These are phyloP conservation scores for Atta texana DNA, from an alignment of 1,140 invertebrate genomes.

Conservation along the genomic window DNA sequence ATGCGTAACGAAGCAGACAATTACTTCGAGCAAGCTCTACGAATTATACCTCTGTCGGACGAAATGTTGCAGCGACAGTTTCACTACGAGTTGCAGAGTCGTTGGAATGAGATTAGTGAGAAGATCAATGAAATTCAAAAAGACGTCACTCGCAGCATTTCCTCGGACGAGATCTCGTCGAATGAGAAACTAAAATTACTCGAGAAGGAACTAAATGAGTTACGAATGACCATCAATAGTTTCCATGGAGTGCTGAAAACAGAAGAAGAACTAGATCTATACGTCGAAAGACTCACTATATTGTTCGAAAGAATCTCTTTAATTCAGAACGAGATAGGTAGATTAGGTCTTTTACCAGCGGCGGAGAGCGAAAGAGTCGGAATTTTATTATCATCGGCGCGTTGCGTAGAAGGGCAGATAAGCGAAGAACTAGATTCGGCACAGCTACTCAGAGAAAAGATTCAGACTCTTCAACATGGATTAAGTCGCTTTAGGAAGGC, in stretches of 20 bases:
- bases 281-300: conserved; percentile 92
- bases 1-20: conserved; percentile 90
- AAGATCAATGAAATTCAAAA: conserved; percentile 89
- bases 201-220: conserved; percentile 91
- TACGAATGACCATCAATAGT: conserved; percentile 89
- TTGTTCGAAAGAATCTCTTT: conserved; percentile 90
- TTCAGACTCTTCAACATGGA: conserved; percentile 90
- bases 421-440: conserved; percentile 92
- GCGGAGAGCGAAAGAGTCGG: conserved; percentile 92
- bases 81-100: conserved; percentile 91
- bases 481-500: conserved; percentile 89
- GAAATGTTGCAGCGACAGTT: conserved; percentile 93
- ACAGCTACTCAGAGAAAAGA: conserved; percentile 89
- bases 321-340: conserved; percentile 92
- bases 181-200: conserved; percentile 91
- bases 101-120: conserved; percentile 90
- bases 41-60: conserved; percentile 92
- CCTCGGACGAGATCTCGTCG: conserved; percentile 90
- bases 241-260: conserved; percentile 92
- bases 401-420: conserved; percentile 90
- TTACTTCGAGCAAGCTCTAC: conserved; percentile 91
- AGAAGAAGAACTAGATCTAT: conserved; percentile 92
- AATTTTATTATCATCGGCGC: conserved; percentile 89
- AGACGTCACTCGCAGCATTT: conserved; percentile 89
- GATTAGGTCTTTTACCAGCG: conserved; percentile 90